A percentile compares a stretch with the other conserved stretches of the same genome.
These are phyloP conservation scores for Cuniculus paca DNA, from an alignment of 2,797 vertebrate genomes.

Conservation along the genomic window DNA sequence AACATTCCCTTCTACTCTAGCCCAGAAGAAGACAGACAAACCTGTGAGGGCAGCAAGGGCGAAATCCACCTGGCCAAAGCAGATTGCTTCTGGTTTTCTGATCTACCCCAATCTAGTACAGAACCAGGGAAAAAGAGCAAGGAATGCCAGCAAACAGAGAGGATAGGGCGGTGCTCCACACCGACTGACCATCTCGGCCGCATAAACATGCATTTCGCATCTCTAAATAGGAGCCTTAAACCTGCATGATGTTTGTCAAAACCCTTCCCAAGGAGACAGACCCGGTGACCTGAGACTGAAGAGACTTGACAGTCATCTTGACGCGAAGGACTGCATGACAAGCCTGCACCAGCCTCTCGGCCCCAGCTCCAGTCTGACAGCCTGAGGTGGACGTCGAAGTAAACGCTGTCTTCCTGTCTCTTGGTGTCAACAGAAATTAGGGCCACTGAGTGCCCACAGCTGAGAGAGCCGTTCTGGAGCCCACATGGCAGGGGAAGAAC, in stretches of 20 bases:
- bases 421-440: background rate
- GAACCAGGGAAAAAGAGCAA: background rate
- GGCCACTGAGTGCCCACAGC: background rate
- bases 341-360: background rate
- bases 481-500: background rate
- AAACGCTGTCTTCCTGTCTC: background rate
- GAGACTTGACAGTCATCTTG: background rate
- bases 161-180: slow-evolving; percentile 10
- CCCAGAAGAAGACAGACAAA: slow-evolving; percentile 45
- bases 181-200: background rate
- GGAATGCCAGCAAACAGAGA: slow-evolving; percentile 27
- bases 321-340: background rate
- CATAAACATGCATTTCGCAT: slow-evolving; percentile 70
- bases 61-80: slow-evolving; percentile 53
- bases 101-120: slow-evolving; percentile 43
- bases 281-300: background rate
- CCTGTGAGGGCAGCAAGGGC: background rate
- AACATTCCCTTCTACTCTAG: slow-evolving; percentile 49
- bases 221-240: slow-evolving; percentile 22
- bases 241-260: slow-evolving; percentile 35
- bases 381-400: background rate
- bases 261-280: background rate
- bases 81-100: slow-evolving; percentile 34
- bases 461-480: background rate
- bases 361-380: background rate